Conservation (phyloP, 2,113 vertebrate genomes). For the Atractosteus spatula region DNA sequence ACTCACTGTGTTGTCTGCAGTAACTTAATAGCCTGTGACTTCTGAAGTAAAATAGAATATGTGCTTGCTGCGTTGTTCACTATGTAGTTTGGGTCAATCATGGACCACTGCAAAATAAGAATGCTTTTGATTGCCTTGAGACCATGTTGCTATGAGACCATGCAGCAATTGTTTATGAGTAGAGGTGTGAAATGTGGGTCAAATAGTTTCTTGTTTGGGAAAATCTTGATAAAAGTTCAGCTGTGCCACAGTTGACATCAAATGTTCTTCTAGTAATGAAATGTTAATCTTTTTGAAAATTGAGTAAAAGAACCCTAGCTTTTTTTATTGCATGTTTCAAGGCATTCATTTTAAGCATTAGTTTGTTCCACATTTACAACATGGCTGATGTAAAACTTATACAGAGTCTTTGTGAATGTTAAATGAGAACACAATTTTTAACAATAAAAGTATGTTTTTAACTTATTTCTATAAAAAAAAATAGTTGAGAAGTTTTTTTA, state of each 20-base stretch:
- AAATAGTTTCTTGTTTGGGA: constrained; percentile 12
- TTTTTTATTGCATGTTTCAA: neutral
- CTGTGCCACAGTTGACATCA: constrained; percentile 13
- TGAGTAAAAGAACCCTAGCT: neutral
- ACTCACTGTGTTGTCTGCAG: neutral
- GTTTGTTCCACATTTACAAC: too few relatives aligned
- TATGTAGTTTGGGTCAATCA: too few relatives aligned
- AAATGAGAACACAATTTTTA: too few relatives aligned
- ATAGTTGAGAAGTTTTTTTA: too few relatives aligned
- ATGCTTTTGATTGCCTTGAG: neutral
- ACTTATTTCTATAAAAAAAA: too few relatives aligned
- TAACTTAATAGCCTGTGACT: neutral
- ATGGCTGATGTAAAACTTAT: too few relatives aligned
- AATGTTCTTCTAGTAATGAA: neutral
- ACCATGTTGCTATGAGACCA: neutral
- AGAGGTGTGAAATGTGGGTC: constrained; percentile 16
- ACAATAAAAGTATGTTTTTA: too few relatives aligned
- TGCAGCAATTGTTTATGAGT: constrained; percentile 2
- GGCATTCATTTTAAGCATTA: neutral
- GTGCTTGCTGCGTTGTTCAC: too few relatives aligned
- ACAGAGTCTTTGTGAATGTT: too few relatives aligned
- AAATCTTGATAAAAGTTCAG: constrained; percentile 21
- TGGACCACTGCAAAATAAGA: too few relatives aligned
- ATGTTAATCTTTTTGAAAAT: neutral
- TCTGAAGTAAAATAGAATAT: too few relatives aligned